These are phyloP conservation scores for Volucella zonaria DNA, from an alignment of 2,888 invertebrate genomes.

Conservation along the genomic window DNA sequence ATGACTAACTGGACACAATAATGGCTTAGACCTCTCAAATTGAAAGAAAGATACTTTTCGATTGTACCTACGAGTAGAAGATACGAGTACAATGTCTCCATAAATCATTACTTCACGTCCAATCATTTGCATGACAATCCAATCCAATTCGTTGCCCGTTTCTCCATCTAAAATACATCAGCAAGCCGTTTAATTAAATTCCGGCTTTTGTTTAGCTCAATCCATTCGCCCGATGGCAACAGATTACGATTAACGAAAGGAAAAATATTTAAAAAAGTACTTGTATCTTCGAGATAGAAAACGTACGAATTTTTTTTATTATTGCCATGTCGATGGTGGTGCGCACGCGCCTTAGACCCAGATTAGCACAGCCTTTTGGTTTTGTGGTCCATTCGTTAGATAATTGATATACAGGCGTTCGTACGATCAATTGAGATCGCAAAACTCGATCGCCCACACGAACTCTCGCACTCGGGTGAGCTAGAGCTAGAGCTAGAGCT, in stretches of 20 bases:
- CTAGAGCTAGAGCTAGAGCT: background rate
- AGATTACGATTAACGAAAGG: constrained; percentile 24
- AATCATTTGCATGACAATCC: constrained; percentile 42
- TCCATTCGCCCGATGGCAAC: constrained; percentile 18
- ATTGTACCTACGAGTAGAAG: background rate
- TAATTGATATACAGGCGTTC: constrained; percentile 33
- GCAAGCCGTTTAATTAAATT: constrained; percentile 12
- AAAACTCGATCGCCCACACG: constrained; percentile 66
- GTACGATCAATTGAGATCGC: background rate
- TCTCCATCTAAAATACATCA: constrained; percentile 20
- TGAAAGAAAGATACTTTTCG: background rate
- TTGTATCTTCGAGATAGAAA: background rate
- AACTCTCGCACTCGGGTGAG: constrained; percentile 18
- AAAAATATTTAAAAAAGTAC: background rate
- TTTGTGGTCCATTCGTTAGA: constrained; percentile 26
- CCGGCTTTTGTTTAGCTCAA: background rate
- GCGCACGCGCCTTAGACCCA: constrained; percentile 31
- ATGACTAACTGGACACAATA: too few species aligned
- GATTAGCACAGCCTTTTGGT: constrained; percentile 28
- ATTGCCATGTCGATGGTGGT: background rate
- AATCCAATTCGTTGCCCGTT: background rate
- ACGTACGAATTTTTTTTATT: background rate
- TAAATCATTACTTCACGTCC: background rate
- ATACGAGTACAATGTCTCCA: background rate
- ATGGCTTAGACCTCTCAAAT: background rate